phyloP scores from a whole-genome alignment of 2,113 vertebrate genomes.

The Thunnus thynnus region DNA sequence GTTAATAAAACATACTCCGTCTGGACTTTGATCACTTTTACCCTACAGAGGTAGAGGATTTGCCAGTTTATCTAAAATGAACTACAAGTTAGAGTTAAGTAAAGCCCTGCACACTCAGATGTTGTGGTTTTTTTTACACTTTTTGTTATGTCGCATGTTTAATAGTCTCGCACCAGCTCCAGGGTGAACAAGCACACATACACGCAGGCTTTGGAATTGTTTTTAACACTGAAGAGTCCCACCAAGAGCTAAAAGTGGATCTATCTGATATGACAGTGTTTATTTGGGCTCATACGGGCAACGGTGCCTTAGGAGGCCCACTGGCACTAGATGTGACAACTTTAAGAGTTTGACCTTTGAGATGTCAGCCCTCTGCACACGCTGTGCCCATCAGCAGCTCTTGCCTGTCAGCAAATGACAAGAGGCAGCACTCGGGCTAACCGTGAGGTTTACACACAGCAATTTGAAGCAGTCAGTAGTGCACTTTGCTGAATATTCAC shows the following conservation, averaged over 20 bases:
- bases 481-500: conserved; percentile 18
- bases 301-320: conserved; percentile 37
- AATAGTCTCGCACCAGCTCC: conserved; percentile 9
- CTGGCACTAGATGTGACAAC: conserved; percentile 63
- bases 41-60: conserved; percentile 30
- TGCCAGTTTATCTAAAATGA: conserved; percentile 33
- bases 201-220: conserved; percentile 5
- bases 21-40: conserved; percentile 78
- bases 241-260: conserved; percentile 33
- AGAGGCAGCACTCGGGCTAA: conserved; percentile 30
- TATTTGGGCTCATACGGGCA: conserved; percentile 46
- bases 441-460: conserved; percentile 18
- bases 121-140: background rate
- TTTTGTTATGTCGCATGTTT: background rate
- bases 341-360: conserved; percentile 75
- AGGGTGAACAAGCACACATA: background rate
- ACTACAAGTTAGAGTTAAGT: background rate
- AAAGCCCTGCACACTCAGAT: background rate
- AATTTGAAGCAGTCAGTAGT: conserved; percentile 32
- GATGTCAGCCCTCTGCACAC: conserved; percentile 37
- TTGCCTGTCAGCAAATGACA: conserved; percentile 51
- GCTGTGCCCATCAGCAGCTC: conserved; percentile 45
- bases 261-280: conserved; percentile 59
- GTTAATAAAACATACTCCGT: conserved; percentile 84
- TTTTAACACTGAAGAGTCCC: conserved; percentile 2